Conservation (phyloP, 2,888 invertebrate species). For the Melanargia galathea region DNA sequence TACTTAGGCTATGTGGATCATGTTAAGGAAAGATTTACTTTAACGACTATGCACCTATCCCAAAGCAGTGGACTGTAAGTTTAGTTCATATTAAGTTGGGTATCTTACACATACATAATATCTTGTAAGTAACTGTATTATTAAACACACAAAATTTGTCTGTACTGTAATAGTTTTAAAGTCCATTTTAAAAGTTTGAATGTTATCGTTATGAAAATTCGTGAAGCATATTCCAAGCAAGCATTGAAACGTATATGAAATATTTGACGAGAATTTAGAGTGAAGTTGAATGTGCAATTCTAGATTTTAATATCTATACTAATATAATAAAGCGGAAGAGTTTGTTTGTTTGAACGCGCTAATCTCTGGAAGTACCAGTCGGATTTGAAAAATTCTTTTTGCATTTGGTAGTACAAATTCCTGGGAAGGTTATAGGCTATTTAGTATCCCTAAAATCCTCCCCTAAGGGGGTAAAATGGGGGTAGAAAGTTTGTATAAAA, state of each 20-base stretch:
- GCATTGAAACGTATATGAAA: constrained; percentile 12
- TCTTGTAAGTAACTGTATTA: not conserved
- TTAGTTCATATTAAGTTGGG: not conserved
- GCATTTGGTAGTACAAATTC: too few species aligned
- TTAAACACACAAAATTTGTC: not conserved
- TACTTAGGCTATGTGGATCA: too few species aligned
- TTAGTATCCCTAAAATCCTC: too few species aligned
- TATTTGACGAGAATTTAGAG: constrained; percentile 8
- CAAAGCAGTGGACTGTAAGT: not conserved
- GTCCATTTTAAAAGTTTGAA: not conserved
- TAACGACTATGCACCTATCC: not conserved
- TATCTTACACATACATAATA: not conserved
- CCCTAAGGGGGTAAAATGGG: too few species aligned
- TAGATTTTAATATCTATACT: not conserved
- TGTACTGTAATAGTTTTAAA: not conserved
- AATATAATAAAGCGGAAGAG: too few species aligned
- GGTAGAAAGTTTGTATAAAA: too few species aligned
- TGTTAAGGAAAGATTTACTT: too few species aligned
- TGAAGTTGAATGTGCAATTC: not conserved
- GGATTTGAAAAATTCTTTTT: too few species aligned
- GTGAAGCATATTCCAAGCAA: constrained; percentile 1
- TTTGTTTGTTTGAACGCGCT: too few species aligned
- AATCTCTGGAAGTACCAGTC: too few species aligned
- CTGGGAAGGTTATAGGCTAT: too few species aligned
- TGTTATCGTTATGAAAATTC: not conserved